A percentile compares a stretch with the other conserved stretches of the same genome.
Conservation (phyloP, 1,140 invertebrate genomes). For the Temnothorax longispinosus region DNA sequence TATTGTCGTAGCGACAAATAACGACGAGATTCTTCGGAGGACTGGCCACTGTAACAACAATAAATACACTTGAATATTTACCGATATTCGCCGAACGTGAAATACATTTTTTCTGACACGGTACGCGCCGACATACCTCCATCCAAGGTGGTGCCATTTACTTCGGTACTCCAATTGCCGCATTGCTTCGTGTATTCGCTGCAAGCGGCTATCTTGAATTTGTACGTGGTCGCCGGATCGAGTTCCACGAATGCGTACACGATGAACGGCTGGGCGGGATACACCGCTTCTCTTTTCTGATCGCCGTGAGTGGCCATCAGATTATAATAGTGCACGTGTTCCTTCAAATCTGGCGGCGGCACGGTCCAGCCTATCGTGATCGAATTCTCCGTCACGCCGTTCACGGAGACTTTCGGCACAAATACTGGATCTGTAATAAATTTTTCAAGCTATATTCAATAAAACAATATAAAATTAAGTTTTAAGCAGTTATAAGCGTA, state of each 20-base stretch:
- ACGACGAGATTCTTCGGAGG: constrained; percentile 88
- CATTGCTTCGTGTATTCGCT: constrained; percentile 91
- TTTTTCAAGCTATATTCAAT: not conserved
- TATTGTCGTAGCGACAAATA: constrained; percentile 89
- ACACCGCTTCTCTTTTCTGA: constrained; percentile 87
- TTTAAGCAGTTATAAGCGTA: not conserved
- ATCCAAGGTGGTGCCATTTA: constrained; percentile 93
- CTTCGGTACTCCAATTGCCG: constrained; percentile 90
- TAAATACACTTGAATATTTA: not conserved
- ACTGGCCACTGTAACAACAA: constrained; percentile 83
- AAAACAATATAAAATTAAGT: not conserved
- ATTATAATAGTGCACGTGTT: constrained; percentile 92
- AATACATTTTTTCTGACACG: not conserved
- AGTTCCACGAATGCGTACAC: constrained; percentile 92
- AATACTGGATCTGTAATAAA: constrained; percentile 89
- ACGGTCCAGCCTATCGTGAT: constrained; percentile 92
- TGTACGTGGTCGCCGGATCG: constrained; percentile 91
- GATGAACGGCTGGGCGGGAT: constrained; percentile 88
- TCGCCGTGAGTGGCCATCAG: constrained; percentile 88
- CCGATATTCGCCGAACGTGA: not conserved
- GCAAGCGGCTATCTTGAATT: constrained; percentile 92
- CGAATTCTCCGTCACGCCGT: constrained; percentile 91
- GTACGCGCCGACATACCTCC: constrained; percentile 85
- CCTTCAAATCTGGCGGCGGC: constrained; percentile 88
- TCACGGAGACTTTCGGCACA: constrained; percentile 91